Evolutionary conservation across 2,113 vertebrate species (phyloP).

Genomic region (Nothobranchius kuhntae): DNA sequence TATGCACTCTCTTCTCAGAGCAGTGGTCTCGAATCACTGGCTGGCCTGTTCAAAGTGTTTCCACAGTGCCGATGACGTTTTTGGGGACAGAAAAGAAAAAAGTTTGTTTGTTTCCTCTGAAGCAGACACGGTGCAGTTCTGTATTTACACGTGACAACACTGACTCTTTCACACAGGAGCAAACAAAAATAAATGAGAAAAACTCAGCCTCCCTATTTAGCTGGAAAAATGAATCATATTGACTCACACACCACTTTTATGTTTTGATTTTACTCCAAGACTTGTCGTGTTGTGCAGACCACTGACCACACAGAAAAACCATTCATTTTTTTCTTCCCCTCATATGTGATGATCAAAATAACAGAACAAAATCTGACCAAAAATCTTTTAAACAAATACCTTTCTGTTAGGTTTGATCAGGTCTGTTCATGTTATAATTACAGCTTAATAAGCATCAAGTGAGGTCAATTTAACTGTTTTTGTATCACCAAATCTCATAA

Average conservation of each 20-base stretch:
- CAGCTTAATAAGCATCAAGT: constrained; percentile 9
- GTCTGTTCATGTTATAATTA: constrained; percentile 1
- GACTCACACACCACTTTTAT: constrained; percentile 32
- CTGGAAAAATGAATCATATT: constrained; percentile 40
- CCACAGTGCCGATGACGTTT: constrained; percentile 67
- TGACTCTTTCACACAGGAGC: constrained; percentile 52
- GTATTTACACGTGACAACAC: constrained; percentile 60
- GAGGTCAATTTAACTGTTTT: neutral
- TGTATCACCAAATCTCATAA: no score
- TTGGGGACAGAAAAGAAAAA: constrained; percentile 48
- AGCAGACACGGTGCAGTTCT: constrained; percentile 62
- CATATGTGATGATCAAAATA: constrained; percentile 22
- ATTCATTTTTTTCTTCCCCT: constrained; percentile 34
- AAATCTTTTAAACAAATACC: constrained; percentile 19
- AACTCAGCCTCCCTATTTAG: constrained; percentile 37
- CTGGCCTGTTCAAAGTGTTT: constrained; percentile 80
- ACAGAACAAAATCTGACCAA: constrained; percentile 19
- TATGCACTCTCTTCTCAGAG: constrained; percentile 74
- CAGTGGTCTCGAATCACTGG: constrained; percentile 72
- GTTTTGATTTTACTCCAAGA: constrained; percentile 53
- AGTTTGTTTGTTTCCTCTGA: constrained; percentile 57
- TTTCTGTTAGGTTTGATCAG: constrained; percentile 22
- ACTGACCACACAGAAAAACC: constrained; percentile 42
- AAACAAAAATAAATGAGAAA: constrained; percentile 16
- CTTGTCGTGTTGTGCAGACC: constrained; percentile 39